Evolutionary conservation across 2,888 invertebrate genomes (phyloP).

Genomic region (Eudasyphora cyanicolor): DNA sequence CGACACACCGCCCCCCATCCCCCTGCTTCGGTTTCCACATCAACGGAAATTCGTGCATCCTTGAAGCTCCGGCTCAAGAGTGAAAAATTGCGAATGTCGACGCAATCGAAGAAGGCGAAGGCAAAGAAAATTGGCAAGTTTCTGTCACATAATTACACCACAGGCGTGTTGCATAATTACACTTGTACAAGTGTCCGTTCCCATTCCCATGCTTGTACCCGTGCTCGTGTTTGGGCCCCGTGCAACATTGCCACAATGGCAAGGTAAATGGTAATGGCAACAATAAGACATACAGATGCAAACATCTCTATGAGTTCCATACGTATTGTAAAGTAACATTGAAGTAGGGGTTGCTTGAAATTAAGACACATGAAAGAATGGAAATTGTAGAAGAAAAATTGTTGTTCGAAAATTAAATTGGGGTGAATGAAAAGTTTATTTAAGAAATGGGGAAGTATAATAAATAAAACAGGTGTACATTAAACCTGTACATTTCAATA

Average conservation of each 20-base stretch:
- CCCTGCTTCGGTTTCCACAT: background rate
- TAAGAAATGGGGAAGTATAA: too few species aligned
- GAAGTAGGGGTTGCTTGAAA: background rate
- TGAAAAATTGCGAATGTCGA: conserved; percentile 6
- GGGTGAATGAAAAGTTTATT: too few species aligned
- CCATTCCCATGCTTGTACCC: too few species aligned
- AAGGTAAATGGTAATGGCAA: too few species aligned
- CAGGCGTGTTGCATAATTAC: conserved; percentile 61
- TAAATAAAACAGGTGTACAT: too few species aligned
- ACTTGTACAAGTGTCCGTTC: conserved; percentile 30
- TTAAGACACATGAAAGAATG: background rate
- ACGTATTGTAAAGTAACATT: background rate
- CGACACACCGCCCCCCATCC: conserved; percentile 52
- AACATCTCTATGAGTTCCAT: too few species aligned
- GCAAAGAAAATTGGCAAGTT: conserved; percentile 58
- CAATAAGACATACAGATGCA: too few species aligned
- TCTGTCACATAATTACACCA: conserved; percentile 65
- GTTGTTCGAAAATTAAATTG: too few species aligned
- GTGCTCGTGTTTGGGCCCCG: too few species aligned
- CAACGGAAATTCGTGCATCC: background rate
- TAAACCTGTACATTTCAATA: too few species aligned
- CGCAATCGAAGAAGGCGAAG: background rate
- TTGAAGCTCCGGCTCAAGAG: conserved; percentile 22
- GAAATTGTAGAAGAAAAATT: too few species aligned
- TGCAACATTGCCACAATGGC: too few species aligned